Base-by-base conservation (phyloP, 2,113 vertebrate species). In the Vidua chalybeata region DNA sequence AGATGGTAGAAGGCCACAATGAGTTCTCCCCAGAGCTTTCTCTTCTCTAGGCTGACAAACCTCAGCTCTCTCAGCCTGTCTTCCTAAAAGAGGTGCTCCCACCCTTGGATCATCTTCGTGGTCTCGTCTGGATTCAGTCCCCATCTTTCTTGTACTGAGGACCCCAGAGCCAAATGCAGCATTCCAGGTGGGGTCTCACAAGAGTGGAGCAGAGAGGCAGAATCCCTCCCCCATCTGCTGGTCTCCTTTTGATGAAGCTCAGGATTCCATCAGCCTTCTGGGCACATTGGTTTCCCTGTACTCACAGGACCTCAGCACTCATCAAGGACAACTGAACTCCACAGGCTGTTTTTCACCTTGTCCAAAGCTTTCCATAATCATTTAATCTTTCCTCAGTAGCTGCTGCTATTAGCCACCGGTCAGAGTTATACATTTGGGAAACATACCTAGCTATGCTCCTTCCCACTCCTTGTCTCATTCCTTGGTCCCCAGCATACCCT, bases 41-140 rank as follows among this genome's bases (percentile, higher is more conserved):
- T 58, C 33, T 54, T 48, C 30, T 61, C 35, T n/a, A 54, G 6
- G 17, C 26, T 76, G 12, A 69, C 45, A 24, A 55, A 62, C 20
- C 14, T 28, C n/a, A 62, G n/a, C 35, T 43, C 35, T 83, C 71
- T 69, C 20, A 62, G n/a, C 33, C 33, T 54, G 9, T 16, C 41
- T 55, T 62, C 7, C 12, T 28, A 35, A 20, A n/a, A 76, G 55
- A 83, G 14, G n/a, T 5, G 4, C 21, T 69, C 17, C 21, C 0
- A 0, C 30, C 48, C 20, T 62, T 5, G 2, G 10, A 69, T 35
- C 31, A 69, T 22, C 63, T 69, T 62, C 0, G 1, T 49, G 26
- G 15, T 15, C 63, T 48, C 7, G 62, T 54, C 35, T 63, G 55
- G 22, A 33, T 41, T 61, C 31, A 20, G 31, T 15, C 10, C 21